phyloP scores from a whole-genome alignment of 2,797 vertebrate genomes.

The Alca torda region DNA sequence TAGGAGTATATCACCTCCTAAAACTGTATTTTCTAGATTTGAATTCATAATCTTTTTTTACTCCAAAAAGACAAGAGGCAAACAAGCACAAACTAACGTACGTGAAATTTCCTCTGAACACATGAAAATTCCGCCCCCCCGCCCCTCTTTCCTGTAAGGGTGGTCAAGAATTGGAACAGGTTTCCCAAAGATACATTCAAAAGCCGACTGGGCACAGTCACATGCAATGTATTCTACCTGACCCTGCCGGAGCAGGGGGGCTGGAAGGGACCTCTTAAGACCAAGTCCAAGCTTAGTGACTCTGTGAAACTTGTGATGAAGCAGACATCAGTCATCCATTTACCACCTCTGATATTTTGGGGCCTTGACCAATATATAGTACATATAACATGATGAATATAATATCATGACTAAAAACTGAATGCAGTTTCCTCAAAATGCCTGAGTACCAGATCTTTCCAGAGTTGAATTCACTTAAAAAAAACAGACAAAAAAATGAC shows the following conservation, averaged over 20 bases:
- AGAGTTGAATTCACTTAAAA: not conserved
- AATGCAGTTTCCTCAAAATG: not conserved
- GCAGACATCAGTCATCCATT: not conserved
- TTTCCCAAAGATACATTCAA: not conserved
- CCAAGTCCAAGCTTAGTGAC: too few species aligned
- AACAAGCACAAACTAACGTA: not conserved
- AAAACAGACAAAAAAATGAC: too few species aligned
- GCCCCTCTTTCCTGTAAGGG: not conserved
- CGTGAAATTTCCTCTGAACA: not conserved
- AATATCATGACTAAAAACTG: not conserved
- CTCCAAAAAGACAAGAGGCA: not conserved
- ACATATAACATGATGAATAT: not conserved
- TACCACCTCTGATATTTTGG: not conserved
- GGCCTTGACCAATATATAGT: not conserved
- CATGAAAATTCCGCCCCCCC: not conserved
- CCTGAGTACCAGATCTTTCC: not conserved
- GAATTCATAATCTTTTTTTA: not conserved
- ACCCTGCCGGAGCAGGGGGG: not conserved
- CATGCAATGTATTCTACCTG: rapidly evolving
- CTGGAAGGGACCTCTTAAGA: not conserved
- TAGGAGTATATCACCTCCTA: not conserved
- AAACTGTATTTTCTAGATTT: not conserved
- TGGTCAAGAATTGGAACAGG: not conserved
- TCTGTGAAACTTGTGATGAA: not conserved
- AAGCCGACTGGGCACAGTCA: not conserved